Evolutionary conservation across 2,113 vertebrate species (phyloP).

Genomic region (Coregonus clupeaformis): DNA sequence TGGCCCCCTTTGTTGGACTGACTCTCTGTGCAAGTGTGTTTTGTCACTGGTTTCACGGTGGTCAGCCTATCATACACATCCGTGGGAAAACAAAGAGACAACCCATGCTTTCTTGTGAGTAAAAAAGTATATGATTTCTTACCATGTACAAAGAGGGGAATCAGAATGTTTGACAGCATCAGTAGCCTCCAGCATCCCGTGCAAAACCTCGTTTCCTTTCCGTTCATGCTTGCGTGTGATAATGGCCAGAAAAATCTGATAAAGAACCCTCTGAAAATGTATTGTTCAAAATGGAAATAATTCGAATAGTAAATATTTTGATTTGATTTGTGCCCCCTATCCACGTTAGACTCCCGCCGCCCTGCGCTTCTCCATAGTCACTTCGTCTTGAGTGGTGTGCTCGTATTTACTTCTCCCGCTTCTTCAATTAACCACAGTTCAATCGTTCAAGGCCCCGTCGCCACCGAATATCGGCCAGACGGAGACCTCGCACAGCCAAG

Average conservation of each 20-base stretch:
- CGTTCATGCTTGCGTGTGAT: conserved; percentile 59
- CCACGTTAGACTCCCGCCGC: conserved; percentile 58
- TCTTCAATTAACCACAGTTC: conserved; percentile 34
- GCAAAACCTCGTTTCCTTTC: conserved; percentile 51
- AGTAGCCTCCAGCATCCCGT: conserved; percentile 67
- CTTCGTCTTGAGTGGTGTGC: conserved; percentile 39
- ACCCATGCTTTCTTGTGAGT: not conserved
- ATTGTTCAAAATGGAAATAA: conserved; percentile 31
- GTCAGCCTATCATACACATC: no score
- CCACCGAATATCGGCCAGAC: conserved; percentile 26
- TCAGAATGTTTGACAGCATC: conserved; percentile 65
- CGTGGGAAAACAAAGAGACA: no score
- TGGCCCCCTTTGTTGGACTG: conserved; percentile 57
- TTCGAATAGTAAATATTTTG: conserved; percentile 36
- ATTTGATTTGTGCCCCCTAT: conserved; percentile 8
- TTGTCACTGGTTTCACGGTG: not conserved
- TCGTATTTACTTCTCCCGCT: conserved; percentile 27
- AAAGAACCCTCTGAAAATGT: conserved; percentile 10
- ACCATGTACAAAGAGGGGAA: conserved; percentile 69
- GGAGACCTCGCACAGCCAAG: conserved; percentile 15
- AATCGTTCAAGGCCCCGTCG: conserved; percentile 60
- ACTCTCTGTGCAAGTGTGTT: conserved; percentile 37
- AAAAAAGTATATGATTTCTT: conserved; percentile 45
- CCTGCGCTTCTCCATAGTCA: conserved; percentile 64
- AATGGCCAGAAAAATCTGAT: conserved; percentile 15